A percentile compares a stretch with the other conserved stretches of the same genome.
phyloP scores from a whole-genome alignment of 2,113 vertebrate genomes.

The Myiopsitta monachus region DNA sequence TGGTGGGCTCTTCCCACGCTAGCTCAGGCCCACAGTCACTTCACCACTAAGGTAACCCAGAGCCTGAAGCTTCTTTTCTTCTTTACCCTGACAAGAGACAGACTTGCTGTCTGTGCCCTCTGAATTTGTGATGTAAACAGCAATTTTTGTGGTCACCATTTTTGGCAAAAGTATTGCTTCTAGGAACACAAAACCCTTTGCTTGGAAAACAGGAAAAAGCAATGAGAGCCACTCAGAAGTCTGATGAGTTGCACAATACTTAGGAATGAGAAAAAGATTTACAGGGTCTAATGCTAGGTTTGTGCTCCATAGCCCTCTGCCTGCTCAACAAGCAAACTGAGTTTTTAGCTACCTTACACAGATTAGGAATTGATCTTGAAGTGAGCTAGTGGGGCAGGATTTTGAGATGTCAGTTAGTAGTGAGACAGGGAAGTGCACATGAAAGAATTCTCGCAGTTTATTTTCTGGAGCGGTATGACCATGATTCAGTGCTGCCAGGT shows the following conservation, averaged over 20 bases:
- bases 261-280: neutral
- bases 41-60: neutral
- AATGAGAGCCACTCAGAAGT: neutral
- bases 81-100: neutral
- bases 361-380: neutral
- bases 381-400: neutral
- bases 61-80: neutral
- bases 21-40: neutral
- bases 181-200: conserved; percentile 37
- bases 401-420: neutral
- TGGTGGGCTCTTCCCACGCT: neutral
- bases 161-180: conserved; percentile 62
- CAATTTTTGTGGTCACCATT: conserved; percentile 63
- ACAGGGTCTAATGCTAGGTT: neutral
- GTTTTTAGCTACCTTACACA: neutral
- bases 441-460: neutral
- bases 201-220: conserved; percentile 55
- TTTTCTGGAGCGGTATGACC: neutral
- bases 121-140: conserved; percentile 47
- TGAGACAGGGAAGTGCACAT: neutral
- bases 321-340: neutral
- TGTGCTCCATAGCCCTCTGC: neutral
- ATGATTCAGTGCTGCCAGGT: neutral
- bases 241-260: neutral
- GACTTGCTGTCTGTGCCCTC: conserved; percentile 44